Evolutionary conservation across 2,113 vertebrate species (phyloP).

Genomic region (Paraplagusia blochii): DNA sequence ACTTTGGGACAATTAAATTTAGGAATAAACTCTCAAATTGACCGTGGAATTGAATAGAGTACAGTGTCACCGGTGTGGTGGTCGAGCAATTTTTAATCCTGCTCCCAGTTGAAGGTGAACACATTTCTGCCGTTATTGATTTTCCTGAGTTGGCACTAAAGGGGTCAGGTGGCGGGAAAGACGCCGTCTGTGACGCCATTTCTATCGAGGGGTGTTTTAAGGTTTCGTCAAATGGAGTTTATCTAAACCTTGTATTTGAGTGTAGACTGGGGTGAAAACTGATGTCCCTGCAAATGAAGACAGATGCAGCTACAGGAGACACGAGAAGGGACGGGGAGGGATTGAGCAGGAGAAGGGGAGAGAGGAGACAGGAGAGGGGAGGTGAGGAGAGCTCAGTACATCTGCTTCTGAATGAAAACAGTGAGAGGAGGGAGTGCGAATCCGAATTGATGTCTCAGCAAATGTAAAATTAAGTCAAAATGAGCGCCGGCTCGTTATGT

Average conservation of each 20-base stretch:
- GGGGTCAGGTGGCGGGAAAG: background rate
- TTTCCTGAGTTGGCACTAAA: too few species aligned
- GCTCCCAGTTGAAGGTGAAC: conserved; percentile 10
- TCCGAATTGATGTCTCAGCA: conserved; percentile 51
- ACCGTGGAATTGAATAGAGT: conserved; percentile 51
- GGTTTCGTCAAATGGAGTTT: too few species aligned
- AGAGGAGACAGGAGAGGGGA: conserved; percentile 3
- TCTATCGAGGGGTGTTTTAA: too few species aligned
- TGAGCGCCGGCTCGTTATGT: conserved; percentile 35
- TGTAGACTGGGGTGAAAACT: too few species aligned
- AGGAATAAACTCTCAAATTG: conserved; percentile 65
- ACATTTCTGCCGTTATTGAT: background rate
- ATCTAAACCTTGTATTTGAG: too few species aligned
- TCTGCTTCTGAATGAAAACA: conserved; percentile 70
- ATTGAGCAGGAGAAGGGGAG: conserved; percentile 13
- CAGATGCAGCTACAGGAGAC: background rate
- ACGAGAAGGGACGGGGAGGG: conserved; percentile 2
- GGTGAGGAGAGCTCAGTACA: conserved; percentile 51
- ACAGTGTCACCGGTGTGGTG: conserved; percentile 30
- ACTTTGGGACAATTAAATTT: conserved; percentile 60
- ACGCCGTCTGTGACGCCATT: too few species aligned
- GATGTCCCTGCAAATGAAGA: background rate
- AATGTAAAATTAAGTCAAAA: conserved; percentile 54
- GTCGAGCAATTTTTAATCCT: background rate
- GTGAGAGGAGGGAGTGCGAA: conserved; percentile 15